phyloP scores from a whole-genome alignment of 1,140 invertebrate genomes.

The Caerostris darwini region DNA sequence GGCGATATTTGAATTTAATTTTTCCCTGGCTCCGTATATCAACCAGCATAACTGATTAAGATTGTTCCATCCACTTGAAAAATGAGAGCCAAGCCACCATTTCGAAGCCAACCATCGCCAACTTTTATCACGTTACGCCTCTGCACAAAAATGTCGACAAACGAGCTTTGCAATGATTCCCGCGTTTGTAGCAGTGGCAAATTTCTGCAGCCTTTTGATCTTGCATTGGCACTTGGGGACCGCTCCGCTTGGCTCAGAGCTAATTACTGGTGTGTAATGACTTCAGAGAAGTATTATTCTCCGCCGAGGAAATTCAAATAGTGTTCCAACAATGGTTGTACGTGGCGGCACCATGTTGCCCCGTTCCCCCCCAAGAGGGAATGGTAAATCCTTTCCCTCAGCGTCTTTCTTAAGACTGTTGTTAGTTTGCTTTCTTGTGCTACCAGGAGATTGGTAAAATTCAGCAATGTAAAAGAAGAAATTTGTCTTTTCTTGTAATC shows the following conservation, averaged over 20 bases:
- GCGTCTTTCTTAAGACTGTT: not conserved
- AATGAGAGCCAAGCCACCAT: not conserved
- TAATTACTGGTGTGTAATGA: slow-evolving; percentile 65
- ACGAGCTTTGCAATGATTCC: not conserved
- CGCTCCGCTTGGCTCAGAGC: slow-evolving; percentile 9
- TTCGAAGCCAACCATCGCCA: not conserved
- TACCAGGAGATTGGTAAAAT: too few species aligned
- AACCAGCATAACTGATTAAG: slow-evolving; percentile 49
- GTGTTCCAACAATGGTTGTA: slow-evolving; percentile 25
- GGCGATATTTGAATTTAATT: slow-evolving; percentile 15
- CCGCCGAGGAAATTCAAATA: slow-evolving; percentile 46
- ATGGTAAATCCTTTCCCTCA: slow-evolving; percentile 24
- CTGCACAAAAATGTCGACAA: slow-evolving; percentile 11
- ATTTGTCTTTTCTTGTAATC: too few species aligned
- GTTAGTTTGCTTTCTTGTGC: too few species aligned
- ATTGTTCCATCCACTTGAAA: not conserved
- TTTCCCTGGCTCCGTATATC: slow-evolving; percentile 46
- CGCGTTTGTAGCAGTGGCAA: not conserved
- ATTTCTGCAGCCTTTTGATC: slow-evolving; percentile 64
- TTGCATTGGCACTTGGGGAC: slow-evolving; percentile 40
- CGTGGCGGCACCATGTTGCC: not conserved
- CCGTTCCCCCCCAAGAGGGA: not conserved
- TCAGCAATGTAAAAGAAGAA: too few species aligned
- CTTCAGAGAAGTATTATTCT: slow-evolving; percentile 39
- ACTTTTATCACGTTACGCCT: slow-evolving; percentile 39